A percentile compares a stretch with the other conserved stretches of the same genome.
These are phyloP conservation scores for Argyresthia albistria DNA, from an alignment of 2,888 invertebrate genomes.

Conservation along the genomic window DNA sequence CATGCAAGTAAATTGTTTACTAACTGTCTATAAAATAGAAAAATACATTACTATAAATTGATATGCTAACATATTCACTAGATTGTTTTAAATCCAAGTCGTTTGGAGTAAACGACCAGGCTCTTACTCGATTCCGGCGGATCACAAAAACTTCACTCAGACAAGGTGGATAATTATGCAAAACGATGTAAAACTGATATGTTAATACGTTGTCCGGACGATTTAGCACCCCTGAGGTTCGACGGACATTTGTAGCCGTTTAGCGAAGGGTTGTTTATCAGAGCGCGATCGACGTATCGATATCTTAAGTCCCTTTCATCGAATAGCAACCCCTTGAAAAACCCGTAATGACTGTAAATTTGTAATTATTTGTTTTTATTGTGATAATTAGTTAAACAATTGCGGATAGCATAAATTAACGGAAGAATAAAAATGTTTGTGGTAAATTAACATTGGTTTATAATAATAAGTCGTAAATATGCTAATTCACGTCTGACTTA, in stretches of 20 bases:
- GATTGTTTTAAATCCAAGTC: too few relatives aligned
- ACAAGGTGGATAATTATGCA: constrained; percentile 36
- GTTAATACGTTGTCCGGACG: constrained; percentile 55
- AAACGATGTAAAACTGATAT: constrained; percentile 56
- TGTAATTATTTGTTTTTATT: constrained; percentile 14
- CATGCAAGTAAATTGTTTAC: too few relatives aligned
- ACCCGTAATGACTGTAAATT: constrained; percentile 11
- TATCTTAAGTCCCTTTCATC: constrained; percentile 6
- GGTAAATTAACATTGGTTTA: too few relatives aligned
- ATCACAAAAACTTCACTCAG: constrained; percentile 4
- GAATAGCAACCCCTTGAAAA: background rate
- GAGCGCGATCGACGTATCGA: constrained; percentile 23
- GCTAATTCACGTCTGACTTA: background rate
- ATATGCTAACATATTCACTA: too few relatives aligned
- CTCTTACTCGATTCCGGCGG: too few relatives aligned
- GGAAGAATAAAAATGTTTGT: too few relatives aligned
- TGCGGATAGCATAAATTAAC: too few relatives aligned
- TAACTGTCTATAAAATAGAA: too few relatives aligned
- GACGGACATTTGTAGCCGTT: constrained; percentile 42
- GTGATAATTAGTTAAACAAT: constrained; percentile 6
- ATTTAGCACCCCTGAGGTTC: constrained; percentile 55
- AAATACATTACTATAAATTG: too few relatives aligned
- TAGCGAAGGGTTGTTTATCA: constrained; percentile 41
- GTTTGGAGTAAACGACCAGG: too few relatives aligned
- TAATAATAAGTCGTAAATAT: too few relatives aligned